Evolutionary conservation across 2,113 vertebrate genomes (phyloP).

Genomic region (Lagenorhynchus albirostris): DNA sequence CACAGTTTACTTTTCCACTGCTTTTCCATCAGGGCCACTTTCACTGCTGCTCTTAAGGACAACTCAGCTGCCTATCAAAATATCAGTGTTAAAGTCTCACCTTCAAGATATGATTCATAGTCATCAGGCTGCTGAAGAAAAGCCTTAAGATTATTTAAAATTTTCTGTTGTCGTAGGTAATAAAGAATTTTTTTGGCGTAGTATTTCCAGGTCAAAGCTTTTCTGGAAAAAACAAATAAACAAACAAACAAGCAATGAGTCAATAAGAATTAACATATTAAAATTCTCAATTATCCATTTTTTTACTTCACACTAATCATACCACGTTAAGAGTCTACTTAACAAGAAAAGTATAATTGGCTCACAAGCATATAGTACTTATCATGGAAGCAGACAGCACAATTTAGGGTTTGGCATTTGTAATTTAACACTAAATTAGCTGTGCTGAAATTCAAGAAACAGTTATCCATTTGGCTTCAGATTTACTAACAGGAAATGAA

Average conservation of each 20-base stretch:
- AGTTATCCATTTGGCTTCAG: background rate
- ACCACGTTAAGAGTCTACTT: background rate
- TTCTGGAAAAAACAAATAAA: conserved; percentile 82
- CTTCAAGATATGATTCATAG: conserved; percentile 91
- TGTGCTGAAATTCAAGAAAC: background rate
- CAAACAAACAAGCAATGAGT: conserved; percentile 46
- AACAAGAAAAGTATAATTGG: background rate
- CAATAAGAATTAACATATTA: background rate
- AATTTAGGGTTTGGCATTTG: background rate
- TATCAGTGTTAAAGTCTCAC: conserved; percentile 72
- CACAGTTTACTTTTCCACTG: background rate
- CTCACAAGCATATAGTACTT: background rate
- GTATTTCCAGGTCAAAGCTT: conserved; percentile 96
- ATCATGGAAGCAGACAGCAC: background rate
- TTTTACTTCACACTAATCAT: background rate
- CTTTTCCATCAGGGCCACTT: no score
- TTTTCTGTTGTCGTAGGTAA: conserved; percentile 96
- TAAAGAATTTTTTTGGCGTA: conserved; percentile 99
- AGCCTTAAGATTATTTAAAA: conserved; percentile 91
- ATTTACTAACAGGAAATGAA: background rate
- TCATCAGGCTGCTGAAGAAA: conserved; percentile 91
- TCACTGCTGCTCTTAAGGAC: background rate
- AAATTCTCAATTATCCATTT: background rate
- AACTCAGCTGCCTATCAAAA: background rate
- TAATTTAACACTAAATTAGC: background rate